Percentiles rank a stretch among this genome's conserved stretches.
Evolutionary conservation across 37 sponge, comb jelly and placozoan genomes (phyloP).

Genomic region (Beroe ovata): DNA sequence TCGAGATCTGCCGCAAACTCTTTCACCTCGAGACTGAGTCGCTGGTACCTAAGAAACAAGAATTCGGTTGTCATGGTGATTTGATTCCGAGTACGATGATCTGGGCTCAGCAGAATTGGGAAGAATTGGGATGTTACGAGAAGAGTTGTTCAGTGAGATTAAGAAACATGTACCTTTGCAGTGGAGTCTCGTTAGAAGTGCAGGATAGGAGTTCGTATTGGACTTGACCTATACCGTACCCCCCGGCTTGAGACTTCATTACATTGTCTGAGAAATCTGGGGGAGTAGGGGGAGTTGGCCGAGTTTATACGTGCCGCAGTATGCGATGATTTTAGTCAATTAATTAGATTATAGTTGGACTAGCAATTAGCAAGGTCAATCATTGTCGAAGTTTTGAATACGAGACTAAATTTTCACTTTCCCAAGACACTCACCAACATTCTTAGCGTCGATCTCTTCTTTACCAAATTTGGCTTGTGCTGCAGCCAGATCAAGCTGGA

Average conservation of each 20-base stretch:
- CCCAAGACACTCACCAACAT: slow-evolving; percentile 32
- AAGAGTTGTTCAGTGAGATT: too few species aligned
- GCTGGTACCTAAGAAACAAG: slow-evolving; percentile 66
- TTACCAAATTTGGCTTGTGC: slow-evolving; percentile 10
- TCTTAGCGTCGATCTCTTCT: neutral
- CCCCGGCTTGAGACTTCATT: slow-evolving; percentile 26
- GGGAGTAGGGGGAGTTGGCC: too few species aligned
- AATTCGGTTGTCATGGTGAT: too few species aligned
- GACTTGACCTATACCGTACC: slow-evolving; percentile 57
- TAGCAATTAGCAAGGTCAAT: too few species aligned
- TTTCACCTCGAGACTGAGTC: slow-evolving; percentile 25
- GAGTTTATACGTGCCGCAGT: too few species aligned
- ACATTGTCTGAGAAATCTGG: slow-evolving; percentile 66
- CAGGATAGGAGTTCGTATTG: slow-evolving; percentile 54
- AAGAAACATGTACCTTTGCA: slow-evolving; percentile 28
- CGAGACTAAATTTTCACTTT: neutral
- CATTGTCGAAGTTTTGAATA: too few species aligned
- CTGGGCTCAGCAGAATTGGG: too few species aligned
- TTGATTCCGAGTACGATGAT: too few species aligned
- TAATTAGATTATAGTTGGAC: too few species aligned
- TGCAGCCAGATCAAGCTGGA: slow-evolving; percentile 35
- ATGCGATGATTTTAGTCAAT: too few species aligned
- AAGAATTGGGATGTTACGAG: too few species aligned
- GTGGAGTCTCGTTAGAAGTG: slow-evolving; percentile 39
- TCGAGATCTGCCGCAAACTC: slow-evolving; percentile 58